Conservation (phyloP, 2,888 invertebrate species). For the Pachycephus smyrnensis region DNA sequence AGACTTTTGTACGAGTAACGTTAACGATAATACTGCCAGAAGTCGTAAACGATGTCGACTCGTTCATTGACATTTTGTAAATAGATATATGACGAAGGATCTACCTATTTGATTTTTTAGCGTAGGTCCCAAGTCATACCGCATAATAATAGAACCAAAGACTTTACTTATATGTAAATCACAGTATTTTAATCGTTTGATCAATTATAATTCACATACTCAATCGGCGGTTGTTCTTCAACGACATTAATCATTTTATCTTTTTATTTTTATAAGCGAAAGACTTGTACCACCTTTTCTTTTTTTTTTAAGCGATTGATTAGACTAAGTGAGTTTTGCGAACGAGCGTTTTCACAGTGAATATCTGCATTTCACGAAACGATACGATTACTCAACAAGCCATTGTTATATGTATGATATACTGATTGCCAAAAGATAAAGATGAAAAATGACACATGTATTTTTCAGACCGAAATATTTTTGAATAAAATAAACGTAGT, state of each 20-base stretch:
- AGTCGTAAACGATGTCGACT: not conserved
- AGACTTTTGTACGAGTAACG: not conserved
- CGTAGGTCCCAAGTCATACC: slow-evolving; percentile 20
- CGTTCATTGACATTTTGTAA: not conserved
- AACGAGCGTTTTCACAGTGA: not conserved
- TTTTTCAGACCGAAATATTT: slow-evolving; percentile 64
- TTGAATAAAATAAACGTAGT: slow-evolving; percentile 61
- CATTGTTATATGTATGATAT: slow-evolving; percentile 46
- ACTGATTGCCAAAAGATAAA: slow-evolving; percentile 52
- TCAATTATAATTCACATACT: not conserved
- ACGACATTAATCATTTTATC: not conserved
- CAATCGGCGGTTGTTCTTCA: not conserved
- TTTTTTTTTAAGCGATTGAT: slow-evolving; percentile 16
- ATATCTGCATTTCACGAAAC: slow-evolving; percentile 27
- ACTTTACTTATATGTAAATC: slow-evolving; percentile 49
- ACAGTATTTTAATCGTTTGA: slow-evolving; percentile 47
- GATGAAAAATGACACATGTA: slow-evolving; percentile 54
- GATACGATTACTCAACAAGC: slow-evolving; percentile 37
- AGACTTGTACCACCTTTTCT: slow-evolving; percentile 4
- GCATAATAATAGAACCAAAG: slow-evolving; percentile 57
- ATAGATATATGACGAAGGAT: not conserved
- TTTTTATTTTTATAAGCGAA: slow-evolving; percentile 3
- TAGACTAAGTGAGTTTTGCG: slow-evolving; percentile 18
- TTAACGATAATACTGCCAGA: not conserved
- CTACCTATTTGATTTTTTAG: not conserved